Conservation (phyloP, 2,113 vertebrate genomes). For the Mirza zaza region DNA sequence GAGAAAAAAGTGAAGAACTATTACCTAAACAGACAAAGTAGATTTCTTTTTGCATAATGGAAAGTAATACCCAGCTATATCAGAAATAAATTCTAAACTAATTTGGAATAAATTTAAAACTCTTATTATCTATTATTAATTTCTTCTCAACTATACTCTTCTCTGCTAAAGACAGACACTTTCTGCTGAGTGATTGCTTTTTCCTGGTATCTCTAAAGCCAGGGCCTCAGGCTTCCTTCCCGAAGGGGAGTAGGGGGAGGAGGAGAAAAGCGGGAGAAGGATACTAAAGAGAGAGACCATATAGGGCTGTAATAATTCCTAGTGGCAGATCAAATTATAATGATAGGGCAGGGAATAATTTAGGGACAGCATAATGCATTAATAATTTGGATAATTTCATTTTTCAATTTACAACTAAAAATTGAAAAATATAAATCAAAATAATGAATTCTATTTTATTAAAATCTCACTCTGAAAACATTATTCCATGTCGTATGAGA, state of each 20-base stretch:
- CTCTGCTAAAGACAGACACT: constrained; percentile 39
- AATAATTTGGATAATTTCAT: constrained; percentile 2
- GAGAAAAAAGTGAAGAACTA: constrained; percentile 11
- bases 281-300: background rate
- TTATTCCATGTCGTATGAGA: background rate
- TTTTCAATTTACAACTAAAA: constrained; percentile 51
- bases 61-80: background rate
- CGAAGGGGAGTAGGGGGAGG: background rate
- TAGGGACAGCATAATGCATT: background rate
- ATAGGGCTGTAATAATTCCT: constrained; percentile 8
- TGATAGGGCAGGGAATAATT: constrained; percentile 6
- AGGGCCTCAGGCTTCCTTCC: constrained; percentile 57
- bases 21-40: background rate
- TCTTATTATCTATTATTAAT: constrained; percentile 15
- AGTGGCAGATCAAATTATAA: background rate
- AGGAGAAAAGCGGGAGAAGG: background rate
- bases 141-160: constrained; percentile 26
- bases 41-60: background rate
- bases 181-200: constrained; percentile 50
- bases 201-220: constrained; percentile 44
- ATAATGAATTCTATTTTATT: background rate
- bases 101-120: constrained; percentile 10
- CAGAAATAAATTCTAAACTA: constrained; percentile 52
- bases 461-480: constrained; percentile 52
- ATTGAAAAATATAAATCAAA: constrained; percentile 9